These are phyloP conservation scores for Microtus montanus DNA, from an alignment of 2,113 vertebrate species.

Conservation along the genomic window DNA sequence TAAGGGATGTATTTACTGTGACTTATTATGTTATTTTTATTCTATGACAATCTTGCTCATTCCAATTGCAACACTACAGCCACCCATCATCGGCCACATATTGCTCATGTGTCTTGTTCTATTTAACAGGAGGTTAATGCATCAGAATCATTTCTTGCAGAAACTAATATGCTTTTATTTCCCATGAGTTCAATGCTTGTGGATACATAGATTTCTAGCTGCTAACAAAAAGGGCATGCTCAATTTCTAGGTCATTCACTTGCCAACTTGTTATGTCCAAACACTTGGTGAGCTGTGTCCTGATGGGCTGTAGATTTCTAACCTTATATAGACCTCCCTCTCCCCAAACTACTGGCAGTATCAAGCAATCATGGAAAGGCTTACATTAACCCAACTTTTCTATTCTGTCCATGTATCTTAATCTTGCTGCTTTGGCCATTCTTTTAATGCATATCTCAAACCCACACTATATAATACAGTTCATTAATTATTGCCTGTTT, in stretches of 20 bases:
- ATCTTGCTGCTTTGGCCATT: neutral
- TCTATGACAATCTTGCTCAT: neutral
- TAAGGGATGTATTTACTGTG: neutral
- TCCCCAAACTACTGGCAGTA: neutral
- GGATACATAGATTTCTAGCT: neutral
- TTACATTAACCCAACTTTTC: neutral
- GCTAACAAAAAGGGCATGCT: neutral
- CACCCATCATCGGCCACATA: neutral
- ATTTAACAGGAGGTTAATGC: neutral
- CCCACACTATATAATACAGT: fast-evolving
- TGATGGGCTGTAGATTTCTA: neutral
- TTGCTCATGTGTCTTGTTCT: neutral
- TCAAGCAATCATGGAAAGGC: too few species aligned
- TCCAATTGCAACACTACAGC: neutral
- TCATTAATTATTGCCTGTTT: neutral
- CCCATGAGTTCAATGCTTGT: neutral
- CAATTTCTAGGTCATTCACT: neutral
- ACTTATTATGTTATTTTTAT: neutral
- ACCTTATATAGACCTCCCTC: fast-evolving
- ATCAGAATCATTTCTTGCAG: neutral
- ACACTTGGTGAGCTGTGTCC: fast-evolving
- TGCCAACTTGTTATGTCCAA: neutral
- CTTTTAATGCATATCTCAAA: neutral
- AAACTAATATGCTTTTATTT: neutral
- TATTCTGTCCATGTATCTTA: neutral